phyloP scores from a whole-genome alignment of 2,888 invertebrate species.

The Ariolimax columbianus region DNA sequence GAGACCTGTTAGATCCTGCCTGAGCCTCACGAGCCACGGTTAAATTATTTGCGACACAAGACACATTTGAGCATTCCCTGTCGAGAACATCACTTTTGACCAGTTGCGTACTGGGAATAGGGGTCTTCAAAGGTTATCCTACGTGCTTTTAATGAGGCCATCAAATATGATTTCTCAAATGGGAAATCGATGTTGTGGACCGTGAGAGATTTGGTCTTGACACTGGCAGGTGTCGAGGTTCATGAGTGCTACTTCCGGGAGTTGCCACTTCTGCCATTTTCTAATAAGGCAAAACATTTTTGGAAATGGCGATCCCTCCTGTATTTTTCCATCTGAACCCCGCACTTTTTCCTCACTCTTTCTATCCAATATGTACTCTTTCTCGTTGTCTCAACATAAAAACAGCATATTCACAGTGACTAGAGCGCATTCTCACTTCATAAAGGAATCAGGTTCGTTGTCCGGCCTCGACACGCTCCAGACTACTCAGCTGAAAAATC shows the following conservation, averaged over 20 bases:
- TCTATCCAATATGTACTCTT: too few relatives aligned
- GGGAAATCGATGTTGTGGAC: constrained; percentile 10
- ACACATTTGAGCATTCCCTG: not conserved
- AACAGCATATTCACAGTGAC: too few relatives aligned
- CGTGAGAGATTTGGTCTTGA: not conserved
- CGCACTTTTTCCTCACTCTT: too few relatives aligned
- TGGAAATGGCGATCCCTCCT: not conserved
- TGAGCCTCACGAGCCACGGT: not conserved
- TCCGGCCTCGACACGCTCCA: too few relatives aligned
- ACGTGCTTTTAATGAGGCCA: not conserved
- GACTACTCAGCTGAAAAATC: too few relatives aligned
- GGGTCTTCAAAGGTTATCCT: constrained; percentile 21
- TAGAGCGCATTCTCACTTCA: too few relatives aligned
- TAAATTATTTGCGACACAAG: constrained; percentile 3
- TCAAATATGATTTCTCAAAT: constrained; percentile 8
- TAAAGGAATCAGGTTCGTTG: too few relatives aligned
- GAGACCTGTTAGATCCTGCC: not conserved
- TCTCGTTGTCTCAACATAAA: too few relatives aligned
- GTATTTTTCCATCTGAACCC: not conserved
- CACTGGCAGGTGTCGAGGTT: constrained; percentile 17
- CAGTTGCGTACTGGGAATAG: not conserved
- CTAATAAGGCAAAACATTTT: not conserved
- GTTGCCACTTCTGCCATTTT: constrained; percentile 21
- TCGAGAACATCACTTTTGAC: not conserved
- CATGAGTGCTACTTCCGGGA: constrained; percentile 4